phyloP scores from a whole-genome alignment of 2,888 invertebrate species.

The Ptycholaimellus sp. region DNA sequence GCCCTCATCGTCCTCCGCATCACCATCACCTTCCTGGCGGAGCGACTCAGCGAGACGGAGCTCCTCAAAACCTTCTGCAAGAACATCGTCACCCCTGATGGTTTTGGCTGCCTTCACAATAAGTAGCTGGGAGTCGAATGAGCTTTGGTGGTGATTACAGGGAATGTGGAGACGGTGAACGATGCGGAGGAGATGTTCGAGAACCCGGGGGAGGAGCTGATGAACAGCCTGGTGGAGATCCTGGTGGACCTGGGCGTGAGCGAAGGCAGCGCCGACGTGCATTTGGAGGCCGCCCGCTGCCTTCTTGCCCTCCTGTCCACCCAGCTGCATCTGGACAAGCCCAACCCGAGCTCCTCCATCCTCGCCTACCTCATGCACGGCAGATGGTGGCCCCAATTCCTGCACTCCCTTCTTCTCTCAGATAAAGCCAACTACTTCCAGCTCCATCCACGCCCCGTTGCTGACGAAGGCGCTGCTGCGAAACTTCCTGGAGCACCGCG shows the following conservation, averaged over 20 bases:
- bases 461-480: conserved; percentile 27
- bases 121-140: too few species aligned
- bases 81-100: conserved; percentile 9
- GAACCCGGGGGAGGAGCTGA: conserved; percentile 42
- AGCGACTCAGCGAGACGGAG: conserved; percentile 65
- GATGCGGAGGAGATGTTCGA: conserved; percentile 17
- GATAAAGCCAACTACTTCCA: too few species aligned
- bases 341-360: conserved; percentile 24
- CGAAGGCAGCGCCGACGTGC: conserved; percentile 9
- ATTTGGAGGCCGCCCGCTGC: conserved; percentile 29
- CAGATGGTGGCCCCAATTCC: too few species aligned
- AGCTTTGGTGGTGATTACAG: too few species aligned
- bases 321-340: conserved; percentile 30
- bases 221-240: conserved; percentile 50
- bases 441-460: conserved; percentile 24
- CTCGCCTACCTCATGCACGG: conserved; percentile 27
- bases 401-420: neutral
- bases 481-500: conserved; percentile 27
- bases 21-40: conserved; percentile 59
- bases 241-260: conserved; percentile 38
- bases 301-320: conserved; percentile 29
- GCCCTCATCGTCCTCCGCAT: conserved; percentile 60
- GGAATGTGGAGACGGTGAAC: conserved; percentile 7
- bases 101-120: too few species aligned
- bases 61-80: conserved; percentile 47